Conservation (phyloP, 2,888 invertebrate species). For the Gastracanthus pulcherrimus region DNA sequence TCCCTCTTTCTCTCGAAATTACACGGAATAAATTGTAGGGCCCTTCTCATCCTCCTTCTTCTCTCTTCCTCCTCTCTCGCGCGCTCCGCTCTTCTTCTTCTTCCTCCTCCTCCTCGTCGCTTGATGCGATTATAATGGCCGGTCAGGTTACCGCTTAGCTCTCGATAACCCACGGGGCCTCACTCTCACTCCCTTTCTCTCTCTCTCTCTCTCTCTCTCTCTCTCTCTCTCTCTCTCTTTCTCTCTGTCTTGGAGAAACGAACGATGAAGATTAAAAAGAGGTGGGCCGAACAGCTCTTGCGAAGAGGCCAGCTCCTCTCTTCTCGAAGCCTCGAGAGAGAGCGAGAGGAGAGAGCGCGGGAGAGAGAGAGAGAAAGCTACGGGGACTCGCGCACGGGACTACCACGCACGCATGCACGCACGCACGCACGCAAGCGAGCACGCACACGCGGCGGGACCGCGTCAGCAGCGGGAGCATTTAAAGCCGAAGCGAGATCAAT, state of each 20-base stretch:
- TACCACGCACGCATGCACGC: neutral
- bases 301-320: conserved; percentile 3
- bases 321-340: neutral
- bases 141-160: conserved; percentile 70
- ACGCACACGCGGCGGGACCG: conserved; percentile 16
- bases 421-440: neutral
- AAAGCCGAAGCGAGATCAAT: conserved; percentile 48
- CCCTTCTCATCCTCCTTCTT: conserved; percentile 58
- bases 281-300: conserved; percentile 44
- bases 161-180: conserved; percentile 63
- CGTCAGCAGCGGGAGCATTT: conserved; percentile 51
- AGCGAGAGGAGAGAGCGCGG: too few relatives aligned
- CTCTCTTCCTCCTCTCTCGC: conserved; percentile 37
- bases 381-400: too few relatives aligned
- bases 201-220: neutral
- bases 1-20: conserved; percentile 65
- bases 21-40: conserved; percentile 74
- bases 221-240: neutral
- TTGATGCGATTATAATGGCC: conserved; percentile 76
- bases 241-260: neutral
- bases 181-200: conserved; percentile 5
- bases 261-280: conserved; percentile 59
- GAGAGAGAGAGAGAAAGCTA: neutral
- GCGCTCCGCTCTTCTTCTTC: conserved; percentile 47
- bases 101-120: conserved; percentile 60